Percentiles rank a stretch among this genome's conserved stretches.
Conservation (phyloP, 2,113 vertebrate genomes). For the Leucosticte australis region DNA sequence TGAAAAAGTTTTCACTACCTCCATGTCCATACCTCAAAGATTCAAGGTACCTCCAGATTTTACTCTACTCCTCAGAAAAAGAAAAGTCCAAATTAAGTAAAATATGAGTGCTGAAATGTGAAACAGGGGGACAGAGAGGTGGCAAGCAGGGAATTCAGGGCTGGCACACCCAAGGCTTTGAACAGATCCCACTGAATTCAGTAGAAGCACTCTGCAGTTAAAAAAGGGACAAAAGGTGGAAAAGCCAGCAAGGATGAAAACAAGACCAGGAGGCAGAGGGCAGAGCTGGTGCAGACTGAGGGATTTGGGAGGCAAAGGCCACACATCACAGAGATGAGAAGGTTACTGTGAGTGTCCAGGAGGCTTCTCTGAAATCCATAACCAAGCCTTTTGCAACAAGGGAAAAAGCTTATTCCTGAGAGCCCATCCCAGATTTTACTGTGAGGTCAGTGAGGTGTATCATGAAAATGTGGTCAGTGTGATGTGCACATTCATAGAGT, state of each 20-base stretch:
- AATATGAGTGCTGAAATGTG: accelerated
- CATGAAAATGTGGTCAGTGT: background rate
- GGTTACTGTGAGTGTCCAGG: background rate
- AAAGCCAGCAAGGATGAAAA: background rate
- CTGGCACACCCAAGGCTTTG: background rate
- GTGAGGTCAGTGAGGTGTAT: background rate
- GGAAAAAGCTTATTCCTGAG: background rate
- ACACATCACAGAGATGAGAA: background rate
- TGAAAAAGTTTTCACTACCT: background rate
- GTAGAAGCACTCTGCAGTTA: background rate
- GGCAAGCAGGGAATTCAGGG: background rate
- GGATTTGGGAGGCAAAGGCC: background rate
- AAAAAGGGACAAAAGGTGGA: background rate
- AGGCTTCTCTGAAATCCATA: background rate
- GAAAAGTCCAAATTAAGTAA: background rate
- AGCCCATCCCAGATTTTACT: background rate
- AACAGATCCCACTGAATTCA: background rate
- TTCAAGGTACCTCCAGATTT: background rate
- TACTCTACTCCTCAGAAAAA: background rate
- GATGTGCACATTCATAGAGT: background rate
- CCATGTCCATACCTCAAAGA: background rate
- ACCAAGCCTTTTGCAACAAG: background rate
- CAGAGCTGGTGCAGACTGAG: background rate
- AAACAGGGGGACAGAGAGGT: background rate
- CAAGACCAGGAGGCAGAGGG: background rate